Percentiles rank a stretch among this genome's conserved stretches.
These are phyloP conservation scores for Gopherus evgoodei DNA, from an alignment of 2,113 vertebrate genomes.

Conservation along the genomic window DNA sequence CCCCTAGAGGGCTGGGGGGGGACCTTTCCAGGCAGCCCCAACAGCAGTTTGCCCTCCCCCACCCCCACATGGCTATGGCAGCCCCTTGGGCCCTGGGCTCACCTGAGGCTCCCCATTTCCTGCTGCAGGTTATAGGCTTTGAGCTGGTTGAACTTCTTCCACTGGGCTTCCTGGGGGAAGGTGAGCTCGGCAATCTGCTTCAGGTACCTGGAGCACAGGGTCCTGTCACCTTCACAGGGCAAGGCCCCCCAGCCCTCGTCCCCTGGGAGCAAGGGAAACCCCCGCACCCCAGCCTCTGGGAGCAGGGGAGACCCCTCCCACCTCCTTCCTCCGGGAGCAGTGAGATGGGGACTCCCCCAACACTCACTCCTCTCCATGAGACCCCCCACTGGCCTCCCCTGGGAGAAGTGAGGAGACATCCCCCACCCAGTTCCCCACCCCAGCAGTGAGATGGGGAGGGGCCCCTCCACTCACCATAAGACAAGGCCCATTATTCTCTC, in stretches of 20 bases:
- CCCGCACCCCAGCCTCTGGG: not conserved
- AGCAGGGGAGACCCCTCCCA: accelerated
- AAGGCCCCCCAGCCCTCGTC: accelerated
- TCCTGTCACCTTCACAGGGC: accelerated
- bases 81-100: not conserved
- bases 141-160: constrained; percentile 86
- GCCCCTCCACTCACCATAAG: too few relatives aligned
- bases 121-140: constrained; percentile 83
- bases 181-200: constrained; percentile 86
- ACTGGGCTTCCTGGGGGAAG: constrained; percentile 80
- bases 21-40: too few relatives aligned
- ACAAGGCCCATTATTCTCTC: accelerated
- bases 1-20: not conserved
- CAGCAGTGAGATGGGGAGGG: accelerated
- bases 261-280: accelerated
- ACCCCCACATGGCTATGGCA: too few relatives aligned
- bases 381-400: too few relatives aligned
- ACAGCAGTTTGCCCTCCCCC: too few relatives aligned
- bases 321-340: not conserved
- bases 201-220: constrained; percentile 84
- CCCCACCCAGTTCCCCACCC: not conserved
- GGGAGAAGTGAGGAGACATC: accelerated
- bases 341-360: not conserved
- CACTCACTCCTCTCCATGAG: not conserved
- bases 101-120: constrained; percentile 90